Evolutionary conservation across 2,797 vertebrate species (phyloP), one percentile per base, ranked within the genome.

Genomic region (Apodemus agrarius): DNA sequence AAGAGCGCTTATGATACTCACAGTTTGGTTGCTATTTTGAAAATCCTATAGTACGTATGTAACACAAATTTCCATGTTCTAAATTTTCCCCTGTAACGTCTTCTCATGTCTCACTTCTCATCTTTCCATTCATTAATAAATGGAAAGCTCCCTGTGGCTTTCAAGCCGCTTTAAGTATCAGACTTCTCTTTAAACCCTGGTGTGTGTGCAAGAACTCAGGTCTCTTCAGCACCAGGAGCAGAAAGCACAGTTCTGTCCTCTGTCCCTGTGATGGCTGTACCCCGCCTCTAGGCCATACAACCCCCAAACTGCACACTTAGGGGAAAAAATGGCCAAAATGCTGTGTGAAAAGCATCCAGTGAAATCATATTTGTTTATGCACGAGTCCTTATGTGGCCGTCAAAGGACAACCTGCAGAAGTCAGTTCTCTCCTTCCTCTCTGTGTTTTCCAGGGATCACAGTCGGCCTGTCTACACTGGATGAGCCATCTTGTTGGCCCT

Each of bases 141-240:
- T 81, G 13, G 95, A 94, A 94, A 93, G 17, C 93, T 9, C 21
- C 4, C 29, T 16, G n/a, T 67, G 69, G 21, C 84, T 92, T 78
- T 86, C 13, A 90, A 88, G 74, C 34, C 59, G 29, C 46, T 87
- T 72, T 67, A 65, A 83, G 76, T 21, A 79, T 16, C 31, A 92
- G 8, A 81, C 3, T 12, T 49, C 78, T 92, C 84, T 89, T 81
- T 90, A 75, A 94, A 57, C 6, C 6, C 6, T 40, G 19, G 31
- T 8, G 1, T n/a, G 54, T 8, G 1, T 31, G 46, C 52, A 52
- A 74, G 82, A 67, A 61, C 0, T 0, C 8, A 21, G 1, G 1
- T 91, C 26, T 65, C 92, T 80, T 57, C 4, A 52, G 61, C 84
- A 7, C 4, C 1, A 3, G 8, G 13, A 81, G 19, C 4, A 5